These are phyloP conservation scores for Nemotelus pantherinus DNA, from an alignment of 2,888 invertebrate species.

Conservation along the genomic window DNA sequence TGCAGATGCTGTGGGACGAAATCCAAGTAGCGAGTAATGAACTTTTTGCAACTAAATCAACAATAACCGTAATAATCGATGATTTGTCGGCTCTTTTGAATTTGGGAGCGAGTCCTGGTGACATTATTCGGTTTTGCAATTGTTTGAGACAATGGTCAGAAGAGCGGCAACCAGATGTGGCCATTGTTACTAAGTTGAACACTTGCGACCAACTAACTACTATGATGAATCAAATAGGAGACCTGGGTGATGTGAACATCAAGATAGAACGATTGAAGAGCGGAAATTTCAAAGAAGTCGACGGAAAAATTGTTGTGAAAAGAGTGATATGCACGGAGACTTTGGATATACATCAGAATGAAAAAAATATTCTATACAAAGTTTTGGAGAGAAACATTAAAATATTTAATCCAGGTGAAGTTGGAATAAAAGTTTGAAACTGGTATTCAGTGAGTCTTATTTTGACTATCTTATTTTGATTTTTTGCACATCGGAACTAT, in stretches of 20 bases:
- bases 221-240: constrained; percentile 70
- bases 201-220: constrained; percentile 69
- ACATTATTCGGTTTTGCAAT: constrained; percentile 68
- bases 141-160: constrained; percentile 60
- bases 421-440: constrained; percentile 61
- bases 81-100: constrained; percentile 78
- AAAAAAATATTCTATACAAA: constrained; percentile 69
- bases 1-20: constrained; percentile 64
- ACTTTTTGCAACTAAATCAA: constrained; percentile 61
- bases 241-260: constrained; percentile 72
- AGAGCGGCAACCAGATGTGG: constrained; percentile 55
- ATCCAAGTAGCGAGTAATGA: constrained; percentile 64
- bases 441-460: neutral
- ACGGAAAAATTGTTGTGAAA: constrained; percentile 70
- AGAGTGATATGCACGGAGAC: constrained; percentile 55
- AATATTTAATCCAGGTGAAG: constrained; percentile 75
- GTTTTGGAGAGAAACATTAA: constrained; percentile 79
- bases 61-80: constrained; percentile 74
- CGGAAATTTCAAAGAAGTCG: constrained; percentile 77
- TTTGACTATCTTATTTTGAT: too few relatives aligned
- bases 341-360: constrained; percentile 56
- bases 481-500: too few relatives aligned
- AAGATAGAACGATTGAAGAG: constrained; percentile 75
- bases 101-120: constrained; percentile 68
- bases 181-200: constrained; percentile 70